phyloP scores from a whole-genome alignment of 2,113 vertebrate genomes.

The Pygathrix nemaeus region DNA sequence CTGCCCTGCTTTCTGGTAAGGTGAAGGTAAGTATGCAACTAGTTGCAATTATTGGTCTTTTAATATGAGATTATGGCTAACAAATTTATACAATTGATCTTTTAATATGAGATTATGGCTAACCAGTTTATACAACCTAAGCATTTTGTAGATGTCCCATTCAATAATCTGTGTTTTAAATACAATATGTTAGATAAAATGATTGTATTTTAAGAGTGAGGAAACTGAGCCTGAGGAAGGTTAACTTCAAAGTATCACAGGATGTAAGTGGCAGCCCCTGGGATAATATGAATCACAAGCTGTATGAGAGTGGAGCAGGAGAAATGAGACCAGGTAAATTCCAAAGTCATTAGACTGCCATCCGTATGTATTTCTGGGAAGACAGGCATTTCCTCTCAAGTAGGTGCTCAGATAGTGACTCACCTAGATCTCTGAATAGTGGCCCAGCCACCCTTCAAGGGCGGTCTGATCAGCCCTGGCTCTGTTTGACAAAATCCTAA shows the following conservation, averaged over 20 bases:
- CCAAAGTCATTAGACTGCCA: neutral
- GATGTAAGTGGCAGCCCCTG: neutral
- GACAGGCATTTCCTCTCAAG: neutral
- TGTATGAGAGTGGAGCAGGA: neutral
- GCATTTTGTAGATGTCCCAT: neutral
- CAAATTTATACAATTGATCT: too few species aligned
- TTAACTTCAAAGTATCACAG: neutral
- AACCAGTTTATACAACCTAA: neutral
- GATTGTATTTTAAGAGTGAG: neutral
- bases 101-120: neutral
- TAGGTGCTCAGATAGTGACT: neutral
- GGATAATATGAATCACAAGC: neutral
- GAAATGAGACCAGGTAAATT: neutral
- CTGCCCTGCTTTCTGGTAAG: neutral
- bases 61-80: neutral
- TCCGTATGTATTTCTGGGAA: neutral
- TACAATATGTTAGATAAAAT: neutral
- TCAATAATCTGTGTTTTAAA: neutral
- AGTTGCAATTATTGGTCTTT: neutral
- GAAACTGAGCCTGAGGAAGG: neutral
- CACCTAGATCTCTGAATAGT: neutral
- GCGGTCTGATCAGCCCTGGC: neutral
- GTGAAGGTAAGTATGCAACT: neutral
- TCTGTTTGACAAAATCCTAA: neutral
- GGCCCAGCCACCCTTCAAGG: neutral